Conservation (phyloP, 1,140 invertebrate genomes). For the Dinoponera quadriceps region DNA sequence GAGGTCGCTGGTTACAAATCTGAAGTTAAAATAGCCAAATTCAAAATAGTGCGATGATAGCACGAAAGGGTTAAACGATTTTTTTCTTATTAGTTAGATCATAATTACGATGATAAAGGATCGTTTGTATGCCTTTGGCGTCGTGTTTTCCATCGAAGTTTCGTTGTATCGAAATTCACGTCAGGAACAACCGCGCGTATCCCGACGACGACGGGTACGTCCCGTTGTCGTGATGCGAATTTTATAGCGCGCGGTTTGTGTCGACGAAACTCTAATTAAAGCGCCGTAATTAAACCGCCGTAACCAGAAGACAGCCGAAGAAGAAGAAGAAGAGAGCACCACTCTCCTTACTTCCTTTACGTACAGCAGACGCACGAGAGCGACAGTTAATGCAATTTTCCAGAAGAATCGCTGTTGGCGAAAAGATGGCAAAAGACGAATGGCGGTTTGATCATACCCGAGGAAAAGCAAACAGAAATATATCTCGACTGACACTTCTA, state of each 20-base stretch:
- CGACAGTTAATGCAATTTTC: constrained; percentile 15
- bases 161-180: neutral
- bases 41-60: too few relatives aligned
- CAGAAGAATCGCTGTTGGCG: neutral
- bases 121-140: too few relatives aligned
- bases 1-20: too few relatives aligned
- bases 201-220: neutral
- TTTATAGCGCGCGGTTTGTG: constrained; percentile 26
- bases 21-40: too few relatives aligned
- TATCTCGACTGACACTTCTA: neutral
- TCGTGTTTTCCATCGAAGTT: neutral
- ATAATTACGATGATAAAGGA: too few relatives aligned
- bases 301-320: constrained; percentile 25
- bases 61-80: too few relatives aligned
- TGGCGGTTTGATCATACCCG: neutral
- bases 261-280: constrained; percentile 60
- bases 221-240: constrained; percentile 31
- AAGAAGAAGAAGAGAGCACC: constrained; percentile 24
- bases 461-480: neutral
- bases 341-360: neutral
- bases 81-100: too few relatives aligned
- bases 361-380: neutral
- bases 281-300: constrained; percentile 65
- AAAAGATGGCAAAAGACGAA: neutral
- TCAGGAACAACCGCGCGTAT: constrained; percentile 22